Percentiles rank a stretch among this genome's conserved stretches.
phyloP scores from a whole-genome alignment of 2,888 invertebrate species.

The Campopleginae sp. region DNA sequence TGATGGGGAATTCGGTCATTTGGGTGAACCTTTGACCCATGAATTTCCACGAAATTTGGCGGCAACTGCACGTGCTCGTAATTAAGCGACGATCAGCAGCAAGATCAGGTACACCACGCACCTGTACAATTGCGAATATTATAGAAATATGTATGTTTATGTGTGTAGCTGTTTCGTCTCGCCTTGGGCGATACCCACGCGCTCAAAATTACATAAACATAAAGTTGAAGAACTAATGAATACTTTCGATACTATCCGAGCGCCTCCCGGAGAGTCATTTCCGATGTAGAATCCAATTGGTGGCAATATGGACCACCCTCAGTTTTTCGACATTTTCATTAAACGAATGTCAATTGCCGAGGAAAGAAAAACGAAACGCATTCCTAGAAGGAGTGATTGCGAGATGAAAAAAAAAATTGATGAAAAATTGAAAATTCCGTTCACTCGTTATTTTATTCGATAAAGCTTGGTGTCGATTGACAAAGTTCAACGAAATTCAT shows the following conservation, averaged over 20 bases:
- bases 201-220: conserved; percentile 60
- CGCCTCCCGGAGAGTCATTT: conserved; percentile 29
- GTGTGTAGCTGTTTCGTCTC: conserved; percentile 21
- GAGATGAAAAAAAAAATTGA: not conserved
- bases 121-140: conserved; percentile 26
- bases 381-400: not conserved
- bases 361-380: not conserved
- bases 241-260: conserved; percentile 36
- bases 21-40: not conserved
- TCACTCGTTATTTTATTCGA: not conserved
- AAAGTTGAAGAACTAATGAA: conserved; percentile 58
- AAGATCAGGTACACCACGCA: conserved; percentile 20
- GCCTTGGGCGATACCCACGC: conserved; percentile 61
- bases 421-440: not conserved
- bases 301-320: conserved; percentile 5
- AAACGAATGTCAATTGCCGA: not conserved
- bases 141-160: not conserved
- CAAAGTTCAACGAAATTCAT: not conserved
- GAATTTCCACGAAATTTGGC: conserved; percentile 14
- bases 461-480: not conserved
- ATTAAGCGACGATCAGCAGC: conserved; percentile 31
- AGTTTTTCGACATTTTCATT: not conserved
- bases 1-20: not conserved
- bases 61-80: conserved; percentile 46
- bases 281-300: not conserved